Evolutionary conservation across 2,888 invertebrate species (phyloP), one percentile per base, ranked within the genome.

Genomic region (Scaptomyza caliginosa): DNA sequence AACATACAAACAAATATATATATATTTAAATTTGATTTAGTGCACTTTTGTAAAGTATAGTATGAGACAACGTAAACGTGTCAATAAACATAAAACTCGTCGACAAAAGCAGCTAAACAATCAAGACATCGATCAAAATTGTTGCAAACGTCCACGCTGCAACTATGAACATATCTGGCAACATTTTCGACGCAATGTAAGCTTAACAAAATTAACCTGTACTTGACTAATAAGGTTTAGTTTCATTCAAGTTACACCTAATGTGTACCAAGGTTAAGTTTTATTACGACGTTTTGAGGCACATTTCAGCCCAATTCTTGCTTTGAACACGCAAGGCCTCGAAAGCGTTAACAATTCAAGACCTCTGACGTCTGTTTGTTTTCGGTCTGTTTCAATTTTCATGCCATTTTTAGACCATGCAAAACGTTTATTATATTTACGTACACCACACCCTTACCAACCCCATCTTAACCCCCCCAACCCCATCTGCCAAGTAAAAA

Each of bases 121-220:
- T 21, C 45, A 57, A 34, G 43, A 23, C 65, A 65, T 58, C 62
- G 63, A 70, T 46, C 65, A 52, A 30, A 76, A 77, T 67, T 82
- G 82, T 77, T 85, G 80, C 56, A 60, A 67, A 39, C 64, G 66
- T 34, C 77, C 71, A 64, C 77, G 75, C 45, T 85, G 73, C 42
- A 85, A 82, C 30, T 83, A 83, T 75, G 86, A 80, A 51, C 63
- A 71, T 67, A 80, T 83, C 48, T 77, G 69, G 63, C 75, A 85
- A 49, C 82, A 82, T 55, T 85, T 82, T 71, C 73, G 67, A 30
- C 73, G 86, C 43, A 80, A 77, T 68, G 82, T 83, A 83, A 80
- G 82, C 34, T 11, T 8, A 16, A 16, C 2, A 21, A 24, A 19
- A 8, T n/a, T 26, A n/a, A n/a, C n/a, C n/a, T n/a, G n/a, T n/a